Evolutionary conservation across 2,888 invertebrate species (phyloP).

Genomic region (Zygothrica quintamaculata): DNA sequence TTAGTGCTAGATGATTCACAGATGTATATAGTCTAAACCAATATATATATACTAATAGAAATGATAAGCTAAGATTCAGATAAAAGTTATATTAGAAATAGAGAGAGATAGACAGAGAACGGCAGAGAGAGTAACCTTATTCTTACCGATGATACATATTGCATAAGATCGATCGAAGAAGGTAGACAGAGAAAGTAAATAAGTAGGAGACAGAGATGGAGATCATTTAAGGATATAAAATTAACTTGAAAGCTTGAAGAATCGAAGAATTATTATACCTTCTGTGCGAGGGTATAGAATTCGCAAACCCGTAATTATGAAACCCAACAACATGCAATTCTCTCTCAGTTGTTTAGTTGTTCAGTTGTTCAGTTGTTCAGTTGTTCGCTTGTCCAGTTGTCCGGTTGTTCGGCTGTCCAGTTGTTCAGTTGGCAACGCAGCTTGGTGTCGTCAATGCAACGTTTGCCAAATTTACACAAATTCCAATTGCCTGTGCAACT

Average conservation of each 20-base stretch:
- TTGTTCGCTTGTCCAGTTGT: conserved; percentile 13
- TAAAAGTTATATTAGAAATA: too few species aligned
- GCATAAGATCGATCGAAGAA: too few species aligned
- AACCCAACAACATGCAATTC: conserved; percentile 38
- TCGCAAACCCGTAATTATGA: conserved; percentile 50
- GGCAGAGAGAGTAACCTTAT: too few species aligned
- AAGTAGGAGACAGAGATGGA: too few species aligned
- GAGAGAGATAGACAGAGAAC: too few species aligned
- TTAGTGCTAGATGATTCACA: too few species aligned
- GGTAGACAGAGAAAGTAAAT: too few species aligned
- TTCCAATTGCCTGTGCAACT: conserved; percentile 54
- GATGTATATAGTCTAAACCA: too few species aligned
- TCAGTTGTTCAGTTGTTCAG: not conserved
- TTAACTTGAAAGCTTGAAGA: not conserved
- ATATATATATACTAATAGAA: too few species aligned
- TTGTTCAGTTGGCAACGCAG: conserved; percentile 25
- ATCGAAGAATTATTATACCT: conserved; percentile 11
- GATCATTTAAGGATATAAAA: not conserved
- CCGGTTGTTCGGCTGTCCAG: conserved; percentile 1
- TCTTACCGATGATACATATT: too few species aligned
- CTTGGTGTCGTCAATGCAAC: conserved; percentile 47
- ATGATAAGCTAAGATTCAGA: too few species aligned
- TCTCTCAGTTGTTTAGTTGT: conserved; percentile 7
- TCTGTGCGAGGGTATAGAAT: conserved; percentile 28
- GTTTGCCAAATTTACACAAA: conserved; percentile 78